Base-by-base conservation (phyloP, 1,140 invertebrate genomes). In the Penaeus vannamei region DNA sequence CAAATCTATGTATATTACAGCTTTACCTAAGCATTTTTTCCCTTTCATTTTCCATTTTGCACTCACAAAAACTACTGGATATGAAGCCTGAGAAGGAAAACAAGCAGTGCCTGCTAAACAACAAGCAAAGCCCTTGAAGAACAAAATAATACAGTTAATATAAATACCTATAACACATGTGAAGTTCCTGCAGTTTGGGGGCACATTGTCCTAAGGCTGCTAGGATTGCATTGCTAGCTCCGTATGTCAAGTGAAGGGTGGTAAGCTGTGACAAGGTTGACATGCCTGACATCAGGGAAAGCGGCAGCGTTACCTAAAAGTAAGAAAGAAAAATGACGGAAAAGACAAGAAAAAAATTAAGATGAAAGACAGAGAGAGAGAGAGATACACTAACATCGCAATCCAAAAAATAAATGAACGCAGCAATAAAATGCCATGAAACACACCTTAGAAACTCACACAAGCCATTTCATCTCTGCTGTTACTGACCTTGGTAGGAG, bases 111-210 rank as follows among this genome's bases (percentile, higher is more conserved):
- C 53, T 12, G 53, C 53, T 53, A 0, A 14, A 53, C 53, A 53
- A 53, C 5, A 53, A 53, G 53, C 53, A 53, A 53, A 53, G 53
- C 53, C 53, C 53, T 53, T 53, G 0, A 53, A 53, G 12, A 53
- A 53, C 14, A 53, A 12, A 53, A 53, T 53, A 17, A 53, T 53
- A 53, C 53, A 53, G 14, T 53, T 69, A n/a, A 72, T 1, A 23
- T 29, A 66, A 36, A 53, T 79, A 86, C 85, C 85, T 86, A 76
- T 86, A 86, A 36, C 85, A 86, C 46, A 86, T 79, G 17, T 69
- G 69, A 7, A 86, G 42, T 62, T 86, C 85, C 59, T 62, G 77
- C 22, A 86, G 32, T 32, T 62, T 79, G 14, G 69, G 76, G n/a
- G 76, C 72, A 80, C 29, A 62, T 69, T 86, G 72, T 20, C 85